Evolutionary conservation across 2,888 invertebrate species (phyloP), one percentile per base, ranked within the genome.

Genomic region (Mystacides longicornis): DNA sequence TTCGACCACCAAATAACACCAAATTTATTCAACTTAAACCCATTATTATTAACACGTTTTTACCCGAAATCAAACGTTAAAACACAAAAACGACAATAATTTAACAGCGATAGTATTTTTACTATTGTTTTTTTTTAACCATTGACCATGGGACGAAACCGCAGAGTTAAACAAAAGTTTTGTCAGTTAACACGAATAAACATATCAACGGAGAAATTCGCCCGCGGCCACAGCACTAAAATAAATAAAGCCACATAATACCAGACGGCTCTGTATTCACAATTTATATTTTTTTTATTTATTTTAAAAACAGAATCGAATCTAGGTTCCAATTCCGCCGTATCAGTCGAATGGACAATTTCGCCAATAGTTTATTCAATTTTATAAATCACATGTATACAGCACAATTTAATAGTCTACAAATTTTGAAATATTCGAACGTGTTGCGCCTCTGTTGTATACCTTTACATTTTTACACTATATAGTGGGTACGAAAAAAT

Each of bases 181-280:
- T 48, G 56, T 56, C 56, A 56, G 52, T 56, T 52, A 43, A 51
- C 37, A 18, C 56, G 49, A 53, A 56, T 56, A 56, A 56, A 56
- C 52, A 56, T 56, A 52, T 56, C 56, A 56, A 23, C 46, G 20
- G 37, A 56, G 52, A 56, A 56, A 53, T 53, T 55, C 55, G 52
- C 52, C 50, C 31, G 49, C 54, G 52, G 50, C 46, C 46, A 19
- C 46, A 46, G 20, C 46, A 46, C 46, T 20, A 46, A 46, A 19
- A 46, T 46, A 46, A 20, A 46, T 46, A 46, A 46, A 46, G 51
- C 51, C 37, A 31, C 42, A 42, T 42, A 37, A 37, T 37, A 37
- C 37, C 37, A 37, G 14, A 3, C 37, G 37, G 37, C 37, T 37
- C 37, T 37, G 37, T 14, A 14, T 37, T 37, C n/a, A n/a, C n/a